These are phyloP conservation scores for Chouioia cunea DNA, from an alignment of 2,888 invertebrate species.

Conservation along the genomic window DNA sequence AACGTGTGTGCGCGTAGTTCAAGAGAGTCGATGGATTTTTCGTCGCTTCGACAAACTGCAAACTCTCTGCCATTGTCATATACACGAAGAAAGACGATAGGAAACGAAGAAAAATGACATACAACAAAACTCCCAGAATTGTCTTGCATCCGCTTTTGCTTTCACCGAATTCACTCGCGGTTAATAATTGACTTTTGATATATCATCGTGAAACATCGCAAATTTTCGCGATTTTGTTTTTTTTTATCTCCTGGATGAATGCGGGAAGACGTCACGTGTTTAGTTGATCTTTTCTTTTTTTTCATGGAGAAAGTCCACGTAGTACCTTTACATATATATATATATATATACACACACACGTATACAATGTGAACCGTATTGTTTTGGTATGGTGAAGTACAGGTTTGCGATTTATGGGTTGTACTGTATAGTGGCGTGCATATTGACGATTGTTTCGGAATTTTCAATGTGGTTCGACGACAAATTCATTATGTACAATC, in stretches of 20 bases:
- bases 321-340: too few species aligned
- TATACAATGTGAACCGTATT: too few species aligned
- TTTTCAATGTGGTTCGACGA: conserved; percentile 10
- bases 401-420: too few species aligned
- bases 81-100: conserved; percentile 14
- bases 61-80: conserved; percentile 18
- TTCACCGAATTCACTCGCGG: conserved; percentile 53
- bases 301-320: too few species aligned
- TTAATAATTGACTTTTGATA: conserved; percentile 47
- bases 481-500: conserved; percentile 11
- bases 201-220: neutral
- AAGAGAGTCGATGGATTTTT: too few species aligned
- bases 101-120: conserved; percentile 49
- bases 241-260: neutral
- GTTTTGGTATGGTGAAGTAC: too few species aligned
- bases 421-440: too few species aligned
- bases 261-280: too few species aligned
- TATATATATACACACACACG: too few species aligned
- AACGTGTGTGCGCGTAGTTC: too few species aligned
- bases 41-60: neutral
- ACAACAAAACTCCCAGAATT: conserved; percentile 52
- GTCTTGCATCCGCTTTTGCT: conserved; percentile 57
- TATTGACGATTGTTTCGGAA: conserved; percentile 5
- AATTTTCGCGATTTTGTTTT: neutral
- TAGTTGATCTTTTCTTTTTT: too few species aligned